A percentile compares a stretch with the other conserved stretches of the same genome.
phyloP scores from a whole-genome alignment of 1,140 invertebrate species.

The Watersipora subatra region DNA sequence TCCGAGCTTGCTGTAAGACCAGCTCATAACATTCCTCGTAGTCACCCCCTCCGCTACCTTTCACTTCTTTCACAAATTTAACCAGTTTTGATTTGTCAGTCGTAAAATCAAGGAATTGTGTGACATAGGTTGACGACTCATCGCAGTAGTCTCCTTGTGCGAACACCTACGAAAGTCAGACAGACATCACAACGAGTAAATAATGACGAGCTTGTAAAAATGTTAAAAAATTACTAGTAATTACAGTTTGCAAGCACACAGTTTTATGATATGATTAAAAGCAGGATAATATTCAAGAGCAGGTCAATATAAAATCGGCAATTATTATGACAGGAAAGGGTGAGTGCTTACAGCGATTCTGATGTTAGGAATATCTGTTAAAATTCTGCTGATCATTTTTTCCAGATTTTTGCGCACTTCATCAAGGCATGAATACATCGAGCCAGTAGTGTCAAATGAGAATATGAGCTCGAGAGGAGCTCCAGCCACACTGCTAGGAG shows the following conservation, averaged over 20 bases:
- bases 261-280: too few relatives aligned
- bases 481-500: constrained; percentile 15
- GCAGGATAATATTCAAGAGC: too few relatives aligned
- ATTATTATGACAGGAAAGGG: too few relatives aligned
- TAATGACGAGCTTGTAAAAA: too few relatives aligned
- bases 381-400: constrained; percentile 27
- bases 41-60: constrained; percentile 23
- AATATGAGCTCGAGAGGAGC: constrained; percentile 30
- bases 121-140: constrained; percentile 18
- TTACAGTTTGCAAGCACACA: too few relatives aligned
- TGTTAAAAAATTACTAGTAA: too few relatives aligned
- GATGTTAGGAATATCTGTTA: constrained; percentile 27
- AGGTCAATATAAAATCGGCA: too few relatives aligned
- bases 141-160: constrained; percentile 27
- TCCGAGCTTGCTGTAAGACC: constrained; percentile 21
- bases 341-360: constrained; percentile 24
- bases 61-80: constrained; percentile 23
- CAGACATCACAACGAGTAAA: too few relatives aligned
- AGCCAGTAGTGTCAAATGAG: constrained; percentile 35
- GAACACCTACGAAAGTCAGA: too few relatives aligned
- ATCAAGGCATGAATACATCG: constrained; percentile 23
- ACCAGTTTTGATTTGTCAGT: constrained; percentile 17
- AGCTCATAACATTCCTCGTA: constrained; percentile 28
- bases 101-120: constrained; percentile 22
- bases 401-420: constrained; percentile 22